A percentile compares a stretch with the other conserved stretches of the same genome.
Evolutionary conservation across 2,888 invertebrate genomes (phyloP).

Genomic region (Drosophila formosana): DNA sequence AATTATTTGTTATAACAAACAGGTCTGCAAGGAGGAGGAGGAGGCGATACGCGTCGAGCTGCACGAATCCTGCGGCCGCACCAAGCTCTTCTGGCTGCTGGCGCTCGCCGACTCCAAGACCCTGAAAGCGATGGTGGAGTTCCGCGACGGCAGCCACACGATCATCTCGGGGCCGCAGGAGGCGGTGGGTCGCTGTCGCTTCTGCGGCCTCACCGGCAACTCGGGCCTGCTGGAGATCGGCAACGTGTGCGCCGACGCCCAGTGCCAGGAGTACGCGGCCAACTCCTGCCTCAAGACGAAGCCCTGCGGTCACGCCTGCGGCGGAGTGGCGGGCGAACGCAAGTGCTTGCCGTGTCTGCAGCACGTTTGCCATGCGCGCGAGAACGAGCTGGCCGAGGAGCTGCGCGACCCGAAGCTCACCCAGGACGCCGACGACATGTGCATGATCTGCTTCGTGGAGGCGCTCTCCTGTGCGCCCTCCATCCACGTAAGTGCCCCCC

Average conservation of each 20-base stretch:
- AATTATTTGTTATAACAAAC: neutral
- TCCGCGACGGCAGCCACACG: conserved; percentile 90
- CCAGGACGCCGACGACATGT: conserved; percentile 99
- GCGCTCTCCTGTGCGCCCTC: conserved; percentile 98
- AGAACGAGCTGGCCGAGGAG: conserved; percentile 83
- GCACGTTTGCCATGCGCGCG: conserved; percentile 89
- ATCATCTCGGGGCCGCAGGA: conserved; percentile 86
- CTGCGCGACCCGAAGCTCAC: conserved; percentile 87
- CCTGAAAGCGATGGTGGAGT: conserved; percentile 95
- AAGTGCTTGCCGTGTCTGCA: conserved; percentile 95
- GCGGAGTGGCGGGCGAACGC: conserved; percentile 94
- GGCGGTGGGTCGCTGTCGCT: conserved; percentile 92
- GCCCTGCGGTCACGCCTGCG: conserved; percentile 96
- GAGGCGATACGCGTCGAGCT: conserved; percentile 98
- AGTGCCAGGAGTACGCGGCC: conserved; percentile 91
- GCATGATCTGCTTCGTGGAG: conserved; percentile 99
- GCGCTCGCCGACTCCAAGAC: conserved; percentile 97
- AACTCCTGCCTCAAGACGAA: conserved; percentile 93
- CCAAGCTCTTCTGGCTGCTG: conserved; percentile 97
- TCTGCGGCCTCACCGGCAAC: conserved; percentile 94
- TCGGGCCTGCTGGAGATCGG: conserved; percentile 95
- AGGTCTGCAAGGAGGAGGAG: conserved; percentile 95
- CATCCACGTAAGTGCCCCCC: conserved; percentile 88
- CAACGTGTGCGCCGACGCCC: conserved; percentile 96
- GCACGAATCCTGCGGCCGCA: conserved; percentile 98